Evolutionary conservation across 30 jellyfish, hydroid and myxozoan species (phyloP).

Genomic region (Nemopilema nomurai): DNA sequence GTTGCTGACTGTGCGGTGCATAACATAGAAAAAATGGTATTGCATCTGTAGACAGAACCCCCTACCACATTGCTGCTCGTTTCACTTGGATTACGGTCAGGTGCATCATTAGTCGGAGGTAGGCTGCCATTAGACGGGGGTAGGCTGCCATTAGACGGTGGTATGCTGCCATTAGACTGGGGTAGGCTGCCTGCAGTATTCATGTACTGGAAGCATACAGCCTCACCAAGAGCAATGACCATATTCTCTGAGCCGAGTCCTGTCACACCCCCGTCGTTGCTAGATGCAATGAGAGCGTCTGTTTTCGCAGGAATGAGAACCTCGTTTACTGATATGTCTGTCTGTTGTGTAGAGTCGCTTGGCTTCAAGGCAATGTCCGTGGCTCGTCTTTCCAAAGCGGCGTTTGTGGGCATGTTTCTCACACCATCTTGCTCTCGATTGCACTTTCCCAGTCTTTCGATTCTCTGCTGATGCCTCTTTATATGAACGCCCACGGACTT

Average conservation of each 20-base stretch:
- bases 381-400: not conserved
- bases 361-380: not conserved
- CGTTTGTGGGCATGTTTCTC: not conserved
- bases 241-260: conserved; percentile 21
- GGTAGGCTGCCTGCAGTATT: conserved; percentile 6
- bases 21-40: no score
- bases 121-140: not conserved
- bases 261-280: conserved; percentile 1
- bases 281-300: conserved; percentile 5
- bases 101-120: not conserved
- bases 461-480: conserved; percentile 28
- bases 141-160: not conserved
- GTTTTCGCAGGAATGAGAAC: conserved; percentile 31
- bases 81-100: not conserved
- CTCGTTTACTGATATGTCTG: conserved; percentile 39
- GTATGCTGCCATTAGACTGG: not conserved
- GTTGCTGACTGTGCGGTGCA: no score
- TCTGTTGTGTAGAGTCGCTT: conserved; percentile 9
- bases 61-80: not conserved
- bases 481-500: conserved; percentile 20
- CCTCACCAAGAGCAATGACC: conserved; percentile 64
- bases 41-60: no score
- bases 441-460: conserved; percentile 27
- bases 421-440: conserved; percentile 10
- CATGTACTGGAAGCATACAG: conserved; percentile 61